phyloP scores from a whole-genome alignment of 1,140 invertebrate species.

The Nylanderia fulva region DNA sequence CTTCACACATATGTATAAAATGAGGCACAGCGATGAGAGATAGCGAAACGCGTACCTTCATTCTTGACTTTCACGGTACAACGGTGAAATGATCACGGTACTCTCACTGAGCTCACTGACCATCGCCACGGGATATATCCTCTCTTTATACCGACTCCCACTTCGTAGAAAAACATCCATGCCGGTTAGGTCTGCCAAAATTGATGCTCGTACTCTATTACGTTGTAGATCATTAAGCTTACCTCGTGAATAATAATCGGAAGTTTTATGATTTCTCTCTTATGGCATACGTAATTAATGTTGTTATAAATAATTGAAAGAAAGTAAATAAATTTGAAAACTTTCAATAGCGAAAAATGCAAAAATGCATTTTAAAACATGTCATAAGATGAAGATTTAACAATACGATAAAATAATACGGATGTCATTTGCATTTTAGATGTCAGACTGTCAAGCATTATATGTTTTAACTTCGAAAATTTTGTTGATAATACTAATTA shows the following conservation, averaged over 20 bases:
- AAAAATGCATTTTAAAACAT: no score
- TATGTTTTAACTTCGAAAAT: not conserved
- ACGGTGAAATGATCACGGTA: slow-evolving; percentile 82
- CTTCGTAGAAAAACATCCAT: slow-evolving; percentile 68
- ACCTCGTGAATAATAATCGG: slow-evolving; percentile 3
- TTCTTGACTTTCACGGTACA: slow-evolving; percentile 81
- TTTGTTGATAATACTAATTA: not conserved
- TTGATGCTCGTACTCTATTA: not conserved
- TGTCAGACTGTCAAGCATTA: no score
- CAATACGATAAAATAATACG: no score
- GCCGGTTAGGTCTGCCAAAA: not conserved
- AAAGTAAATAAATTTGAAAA: not conserved
- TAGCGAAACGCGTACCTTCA: slow-evolving; percentile 78
- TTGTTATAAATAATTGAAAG: not conserved
- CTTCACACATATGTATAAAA: slow-evolving; percentile 65
- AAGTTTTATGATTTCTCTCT: not conserved
- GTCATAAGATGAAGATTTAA: no score
- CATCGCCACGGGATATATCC: slow-evolving; percentile 79
- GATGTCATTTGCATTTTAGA: no score
- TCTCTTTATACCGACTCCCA: slow-evolving; percentile 84
- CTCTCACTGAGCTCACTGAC: slow-evolving; percentile 85
- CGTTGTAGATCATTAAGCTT: not conserved
- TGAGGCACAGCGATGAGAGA: not conserved
- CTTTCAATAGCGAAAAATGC: no score
- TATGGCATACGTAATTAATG: not conserved